These are phyloP conservation scores for Limnephilus rhombicus DNA, from an alignment of 2,888 invertebrate species.

Conservation along the genomic window DNA sequence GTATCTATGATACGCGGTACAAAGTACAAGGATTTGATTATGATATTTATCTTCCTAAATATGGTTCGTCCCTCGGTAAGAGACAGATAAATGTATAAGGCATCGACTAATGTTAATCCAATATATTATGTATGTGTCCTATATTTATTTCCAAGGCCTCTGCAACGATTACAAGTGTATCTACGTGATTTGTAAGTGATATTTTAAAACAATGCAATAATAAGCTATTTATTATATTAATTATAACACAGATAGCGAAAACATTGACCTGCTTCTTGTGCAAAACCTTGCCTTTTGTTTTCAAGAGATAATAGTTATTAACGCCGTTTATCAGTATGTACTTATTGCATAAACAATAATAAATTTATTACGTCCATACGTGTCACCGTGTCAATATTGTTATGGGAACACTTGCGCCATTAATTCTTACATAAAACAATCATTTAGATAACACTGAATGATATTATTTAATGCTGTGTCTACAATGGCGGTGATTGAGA, in stretches of 20 bases:
- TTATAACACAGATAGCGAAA: background rate
- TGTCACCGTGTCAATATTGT: slow-evolving; percentile 27
- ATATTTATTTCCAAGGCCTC: background rate
- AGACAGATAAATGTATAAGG: too few species aligned
- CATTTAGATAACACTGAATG: background rate
- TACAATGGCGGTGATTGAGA: background rate
- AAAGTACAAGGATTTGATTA: too few species aligned
- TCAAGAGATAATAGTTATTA: slow-evolving; percentile 21
- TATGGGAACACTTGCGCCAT: background rate
- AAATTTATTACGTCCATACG: background rate
- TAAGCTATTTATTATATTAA: background rate
- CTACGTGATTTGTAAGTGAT: background rate
- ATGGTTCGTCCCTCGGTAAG: too few species aligned
- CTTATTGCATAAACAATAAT: slow-evolving; percentile 26
- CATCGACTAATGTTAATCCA: too few species aligned
- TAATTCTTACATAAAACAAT: slow-evolving; percentile 23
- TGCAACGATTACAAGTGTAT: background rate
- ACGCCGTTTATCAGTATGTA: background rate
- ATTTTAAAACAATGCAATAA: background rate
- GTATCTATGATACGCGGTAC: too few species aligned
- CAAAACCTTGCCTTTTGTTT: slow-evolving; percentile 35
- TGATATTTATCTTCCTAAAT: too few species aligned
- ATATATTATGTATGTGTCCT: too few species aligned
- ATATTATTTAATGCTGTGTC: background rate
- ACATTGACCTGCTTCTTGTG: slow-evolving; percentile 1